phyloP scores from a whole-genome alignment of 2,797 vertebrate genomes.

The Gadopsis bispinosus region DNA sequence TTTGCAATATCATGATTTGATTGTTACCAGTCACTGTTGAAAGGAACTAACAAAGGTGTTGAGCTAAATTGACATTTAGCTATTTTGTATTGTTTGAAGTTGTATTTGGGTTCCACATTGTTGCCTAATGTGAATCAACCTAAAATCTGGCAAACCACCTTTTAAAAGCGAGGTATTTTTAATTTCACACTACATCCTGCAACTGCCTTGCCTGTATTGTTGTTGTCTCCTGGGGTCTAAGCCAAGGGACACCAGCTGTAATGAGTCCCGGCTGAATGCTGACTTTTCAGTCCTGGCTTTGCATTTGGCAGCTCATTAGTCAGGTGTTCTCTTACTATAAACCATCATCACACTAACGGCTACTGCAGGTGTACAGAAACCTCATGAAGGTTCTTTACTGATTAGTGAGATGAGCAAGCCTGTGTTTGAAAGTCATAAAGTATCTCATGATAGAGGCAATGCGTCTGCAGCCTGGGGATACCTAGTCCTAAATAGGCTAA shows the following conservation, averaged over 20 bases:
- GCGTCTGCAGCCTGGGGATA: background rate
- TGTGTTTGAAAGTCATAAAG: slow-evolving; percentile 38
- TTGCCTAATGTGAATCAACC: background rate
- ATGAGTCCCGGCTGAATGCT: slow-evolving; percentile 86
- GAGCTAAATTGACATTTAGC: too few relatives aligned
- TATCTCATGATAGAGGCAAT: background rate
- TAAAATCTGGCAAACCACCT: background rate
- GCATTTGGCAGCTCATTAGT: slow-evolving; percentile 85
- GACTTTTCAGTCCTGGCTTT: slow-evolving; percentile 81
- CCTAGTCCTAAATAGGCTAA: background rate
- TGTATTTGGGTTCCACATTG: too few relatives aligned
- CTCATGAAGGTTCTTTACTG: slow-evolving; percentile 22
- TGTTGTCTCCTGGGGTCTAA: slow-evolving; percentile 60
- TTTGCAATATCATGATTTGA: slow-evolving; percentile 32
- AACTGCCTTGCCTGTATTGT: slow-evolving; percentile 48
- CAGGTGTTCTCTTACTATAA: slow-evolving; percentile 61
- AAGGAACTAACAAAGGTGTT: slow-evolving; percentile 9
- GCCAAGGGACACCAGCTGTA: slow-evolving; percentile 77
- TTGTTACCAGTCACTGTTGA: slow-evolving; percentile 10
- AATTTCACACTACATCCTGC: slow-evolving; percentile 45
- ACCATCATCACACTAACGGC: slow-evolving; percentile 46
- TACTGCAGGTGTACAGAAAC: slow-evolving; percentile 65
- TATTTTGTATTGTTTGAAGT: too few relatives aligned
- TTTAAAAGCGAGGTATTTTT: slow-evolving; percentile 37
- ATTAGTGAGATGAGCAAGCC: slow-evolving; percentile 29